A percentile compares a stretch with the other conserved stretches of the same genome.
Conservation (phyloP, 2,797 vertebrate species). For the Poeciliopsis gracilis region DNA sequence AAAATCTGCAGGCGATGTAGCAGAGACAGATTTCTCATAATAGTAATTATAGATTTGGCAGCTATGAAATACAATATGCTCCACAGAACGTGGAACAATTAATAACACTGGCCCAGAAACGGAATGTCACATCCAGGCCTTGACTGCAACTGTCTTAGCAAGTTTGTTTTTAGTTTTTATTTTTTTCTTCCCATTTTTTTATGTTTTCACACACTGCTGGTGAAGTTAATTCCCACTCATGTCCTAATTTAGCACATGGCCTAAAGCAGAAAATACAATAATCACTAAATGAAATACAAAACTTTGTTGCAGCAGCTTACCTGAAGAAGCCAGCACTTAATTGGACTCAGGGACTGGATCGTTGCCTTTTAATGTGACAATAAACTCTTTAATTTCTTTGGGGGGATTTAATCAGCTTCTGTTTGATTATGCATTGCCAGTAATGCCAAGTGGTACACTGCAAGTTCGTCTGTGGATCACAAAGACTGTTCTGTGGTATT, state of each 20-base stretch:
- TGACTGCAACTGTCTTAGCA: constrained; percentile 4
- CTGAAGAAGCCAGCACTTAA: background rate
- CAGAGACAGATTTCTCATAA: constrained; percentile 54
- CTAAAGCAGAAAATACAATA: constrained; percentile 19
- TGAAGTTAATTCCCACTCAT: constrained; percentile 19
- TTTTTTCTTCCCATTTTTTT: constrained; percentile 5
- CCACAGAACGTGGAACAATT: constrained; percentile 41
- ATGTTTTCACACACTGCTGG: constrained; percentile 33
- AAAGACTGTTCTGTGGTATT: background rate
- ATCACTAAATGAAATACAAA: constrained; percentile 25
- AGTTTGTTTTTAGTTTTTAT: background rate
- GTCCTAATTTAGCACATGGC: constrained; percentile 17
- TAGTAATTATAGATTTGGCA: constrained; percentile 62
- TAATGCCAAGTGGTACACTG: background rate
- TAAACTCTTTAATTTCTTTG: constrained; percentile 5
- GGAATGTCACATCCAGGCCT: constrained; percentile 25
- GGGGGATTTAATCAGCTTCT: background rate
- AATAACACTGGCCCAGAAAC: constrained; percentile 30
- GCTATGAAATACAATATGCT: constrained; percentile 59
- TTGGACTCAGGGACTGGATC: constrained; percentile 12
- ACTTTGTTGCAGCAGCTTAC: background rate
- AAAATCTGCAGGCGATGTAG: constrained; percentile 51
- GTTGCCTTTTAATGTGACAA: constrained; percentile 8
- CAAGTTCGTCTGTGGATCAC: background rate
- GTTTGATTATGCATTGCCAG: background rate